These are phyloP conservation scores for Cisticola juncidis DNA, from an alignment of 2,113 vertebrate species.

Conservation along the genomic window DNA sequence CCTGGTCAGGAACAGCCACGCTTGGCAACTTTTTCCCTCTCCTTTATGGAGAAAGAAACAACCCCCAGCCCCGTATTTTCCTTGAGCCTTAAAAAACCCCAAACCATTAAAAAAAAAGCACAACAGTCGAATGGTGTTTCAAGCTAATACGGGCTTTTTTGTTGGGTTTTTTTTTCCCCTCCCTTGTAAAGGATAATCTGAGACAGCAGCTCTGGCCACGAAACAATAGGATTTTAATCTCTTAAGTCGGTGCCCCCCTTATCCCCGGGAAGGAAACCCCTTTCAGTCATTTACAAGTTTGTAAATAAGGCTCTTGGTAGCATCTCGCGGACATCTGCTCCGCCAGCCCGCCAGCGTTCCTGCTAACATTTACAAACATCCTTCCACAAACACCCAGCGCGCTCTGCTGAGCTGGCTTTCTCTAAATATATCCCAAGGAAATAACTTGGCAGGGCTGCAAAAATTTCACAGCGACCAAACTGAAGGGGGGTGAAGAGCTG, in stretches of 20 bases:
- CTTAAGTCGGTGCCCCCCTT: constrained; percentile 53
- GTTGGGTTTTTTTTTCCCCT: not conserved
- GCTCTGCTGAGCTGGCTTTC: constrained; percentile 71
- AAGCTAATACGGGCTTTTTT: not conserved
- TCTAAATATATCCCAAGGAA: constrained; percentile 78
- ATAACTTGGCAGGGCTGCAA: constrained; percentile 71
- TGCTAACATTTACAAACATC: constrained; percentile 74
- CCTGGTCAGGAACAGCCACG: accelerated
- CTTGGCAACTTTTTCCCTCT: not conserved
- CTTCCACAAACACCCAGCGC: constrained; percentile 67
- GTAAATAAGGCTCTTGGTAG: constrained; percentile 62
- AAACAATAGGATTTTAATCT: constrained; percentile 72
- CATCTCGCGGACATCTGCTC: constrained; percentile 65
- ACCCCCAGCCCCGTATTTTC: not conserved
- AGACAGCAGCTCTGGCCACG: constrained; percentile 52
- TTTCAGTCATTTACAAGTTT: constrained; percentile 67
- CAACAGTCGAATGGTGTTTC: constrained; percentile 6
- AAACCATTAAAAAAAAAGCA: not conserved
- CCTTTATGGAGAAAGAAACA: not conserved
- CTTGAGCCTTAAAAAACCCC: not conserved
- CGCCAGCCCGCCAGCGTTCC: constrained; percentile 53
- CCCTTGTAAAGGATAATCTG: constrained; percentile 61
- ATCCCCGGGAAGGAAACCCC: constrained; percentile 53
- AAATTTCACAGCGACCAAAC: constrained; percentile 66
- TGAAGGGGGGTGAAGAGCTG: not conserved